Base-by-base conservation (phyloP, 2,797 vertebrate species). In the Martes flavigula region DNA sequence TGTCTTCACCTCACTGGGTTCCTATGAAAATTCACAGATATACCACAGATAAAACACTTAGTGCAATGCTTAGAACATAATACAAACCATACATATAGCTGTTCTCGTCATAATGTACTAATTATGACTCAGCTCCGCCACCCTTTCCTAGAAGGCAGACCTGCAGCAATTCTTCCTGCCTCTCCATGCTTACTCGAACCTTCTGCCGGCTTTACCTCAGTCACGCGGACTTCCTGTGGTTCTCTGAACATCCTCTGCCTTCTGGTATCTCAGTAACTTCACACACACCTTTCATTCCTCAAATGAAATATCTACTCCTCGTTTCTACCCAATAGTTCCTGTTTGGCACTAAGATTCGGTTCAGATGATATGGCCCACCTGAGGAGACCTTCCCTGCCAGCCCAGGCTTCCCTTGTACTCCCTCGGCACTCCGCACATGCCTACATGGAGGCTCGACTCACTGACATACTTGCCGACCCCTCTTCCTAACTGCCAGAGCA, bases 401-500 rank as follows among this genome's bases (percentile, higher is more conserved):
- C 20, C 38, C 11, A 21, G 66, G 84, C 18, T 73, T 11, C 68
- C 56, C 66, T 14, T 32, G 38, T 1, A 10, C 32, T 25, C 23
- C 43, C 40, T 51, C 1, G 23, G 72, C 56, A 32, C n/a, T 43
- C 8, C 0, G 32, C 30, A 23, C 5, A 0, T 1, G 25, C 13
- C 25, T 75, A 35, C 56, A 38, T 3, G 3, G 43, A 46, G 40
- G 73, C 35, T 48, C 30, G 38, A 25, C 27, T 21, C 27, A 48
- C 15, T 11, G 43, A 60, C 23, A 27, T 6, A 9, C 25, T 38
- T 64, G 12, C 54, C 32, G 12, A 4, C 30, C 54, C 40, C 48
- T 68, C n/a, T 62, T 20, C 23, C 38, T 21, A n/a, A n/a, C 27
- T 56, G 20, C 0, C 1, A 7, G 20, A 64, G 66, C 2, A 8